Percentiles rank a stretch among this genome's conserved stretches.
phyloP scores from a whole-genome alignment of 2,888 invertebrate species.

The Sphaerophoria taeniata region DNA sequence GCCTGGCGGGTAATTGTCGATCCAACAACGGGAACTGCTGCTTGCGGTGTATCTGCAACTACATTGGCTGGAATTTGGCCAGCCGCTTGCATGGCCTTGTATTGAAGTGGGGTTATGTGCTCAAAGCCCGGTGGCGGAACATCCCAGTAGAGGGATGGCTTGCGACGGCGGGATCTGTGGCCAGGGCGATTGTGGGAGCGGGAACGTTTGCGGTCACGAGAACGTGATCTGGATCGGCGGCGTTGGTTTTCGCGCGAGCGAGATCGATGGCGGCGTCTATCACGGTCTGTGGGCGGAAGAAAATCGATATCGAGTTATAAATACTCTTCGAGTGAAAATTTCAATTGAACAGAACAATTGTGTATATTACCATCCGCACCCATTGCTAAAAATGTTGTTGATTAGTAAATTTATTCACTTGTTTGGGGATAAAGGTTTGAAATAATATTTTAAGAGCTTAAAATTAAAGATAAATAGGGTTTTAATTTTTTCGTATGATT shows the following conservation, averaged over 20 bases:
- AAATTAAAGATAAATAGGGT: not conserved
- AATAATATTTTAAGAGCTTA: not conserved
- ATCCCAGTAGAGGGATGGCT: slow-evolving; percentile 98
- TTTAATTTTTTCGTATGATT: not conserved
- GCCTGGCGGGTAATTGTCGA: slow-evolving; percentile 98
- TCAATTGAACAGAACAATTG: not conserved
- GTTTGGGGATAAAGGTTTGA: not conserved
- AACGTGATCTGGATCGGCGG: slow-evolving; percentile 85
- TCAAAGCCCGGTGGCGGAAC: slow-evolving; percentile 99
- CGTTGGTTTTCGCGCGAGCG: slow-evolving; percentile 74
- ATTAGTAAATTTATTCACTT: not conserved
- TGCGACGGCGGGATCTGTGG: slow-evolving; percentile 88
- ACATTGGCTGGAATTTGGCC: slow-evolving; percentile 98
- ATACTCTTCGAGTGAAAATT: not conserved
- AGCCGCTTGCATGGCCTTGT: slow-evolving; percentile 93
- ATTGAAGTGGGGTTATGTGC: slow-evolving; percentile 98
- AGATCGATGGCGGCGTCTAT: slow-evolving; percentile 76
- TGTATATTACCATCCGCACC: slow-evolving; percentile 65
- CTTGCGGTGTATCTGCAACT: slow-evolving; percentile 95
- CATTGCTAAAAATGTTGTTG: slow-evolving; percentile 18
- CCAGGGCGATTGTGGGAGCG: slow-evolving; percentile 80
- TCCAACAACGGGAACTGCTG: slow-evolving; percentile 98
- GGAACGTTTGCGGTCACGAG: slow-evolving; percentile 83
- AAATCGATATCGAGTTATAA: slow-evolving; percentile 6
- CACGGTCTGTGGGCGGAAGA: slow-evolving; percentile 72